Evolutionary conservation across 2,888 invertebrate genomes (phyloP).

Genomic region (Anoplius nigerrimus): DNA sequence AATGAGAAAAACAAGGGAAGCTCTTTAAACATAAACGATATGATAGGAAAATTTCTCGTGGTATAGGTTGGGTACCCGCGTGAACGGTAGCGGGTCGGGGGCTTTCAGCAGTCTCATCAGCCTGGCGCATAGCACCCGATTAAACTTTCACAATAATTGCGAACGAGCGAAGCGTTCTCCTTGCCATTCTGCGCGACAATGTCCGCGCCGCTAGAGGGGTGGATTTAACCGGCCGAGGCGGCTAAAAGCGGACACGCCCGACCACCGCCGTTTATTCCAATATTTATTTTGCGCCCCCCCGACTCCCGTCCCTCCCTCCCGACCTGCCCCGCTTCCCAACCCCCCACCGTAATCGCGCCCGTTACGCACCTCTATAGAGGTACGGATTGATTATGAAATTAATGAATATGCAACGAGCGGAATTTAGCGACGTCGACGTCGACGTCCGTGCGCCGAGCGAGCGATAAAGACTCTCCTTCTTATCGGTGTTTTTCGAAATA

Average conservation of each 20-base stretch:
- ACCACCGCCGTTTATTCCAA: constrained; percentile 45
- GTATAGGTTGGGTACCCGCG: too few species aligned
- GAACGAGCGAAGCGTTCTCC: constrained; percentile 39
- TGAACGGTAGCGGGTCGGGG: neutral
- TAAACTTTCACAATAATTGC: constrained; percentile 52
- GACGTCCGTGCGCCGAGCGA: neutral
- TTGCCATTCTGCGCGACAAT: constrained; percentile 42
- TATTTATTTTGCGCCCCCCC: constrained; percentile 46
- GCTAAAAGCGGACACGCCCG: constrained; percentile 37
- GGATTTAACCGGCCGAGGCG: constrained; percentile 38
- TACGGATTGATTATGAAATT: constrained; percentile 39
- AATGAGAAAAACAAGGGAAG: too few species aligned
- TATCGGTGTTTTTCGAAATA: neutral
- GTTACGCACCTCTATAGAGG: neutral
- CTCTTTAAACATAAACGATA: constrained; percentile 22
- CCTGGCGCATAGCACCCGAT: constrained; percentile 41
- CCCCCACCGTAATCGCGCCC: constrained; percentile 4
- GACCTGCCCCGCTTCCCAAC: too few species aligned
- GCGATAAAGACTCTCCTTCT: neutral
- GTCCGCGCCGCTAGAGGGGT: constrained; percentile 27
- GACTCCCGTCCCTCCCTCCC: too few species aligned
- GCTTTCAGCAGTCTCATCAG: constrained; percentile 35
- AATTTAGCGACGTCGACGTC: constrained; percentile 5
- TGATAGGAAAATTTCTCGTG: constrained; percentile 25
- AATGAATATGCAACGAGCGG: constrained; percentile 29